phyloP scores from a whole-genome alignment of 2,888 invertebrate species.

The Zaprionus bogoriensis region DNA sequence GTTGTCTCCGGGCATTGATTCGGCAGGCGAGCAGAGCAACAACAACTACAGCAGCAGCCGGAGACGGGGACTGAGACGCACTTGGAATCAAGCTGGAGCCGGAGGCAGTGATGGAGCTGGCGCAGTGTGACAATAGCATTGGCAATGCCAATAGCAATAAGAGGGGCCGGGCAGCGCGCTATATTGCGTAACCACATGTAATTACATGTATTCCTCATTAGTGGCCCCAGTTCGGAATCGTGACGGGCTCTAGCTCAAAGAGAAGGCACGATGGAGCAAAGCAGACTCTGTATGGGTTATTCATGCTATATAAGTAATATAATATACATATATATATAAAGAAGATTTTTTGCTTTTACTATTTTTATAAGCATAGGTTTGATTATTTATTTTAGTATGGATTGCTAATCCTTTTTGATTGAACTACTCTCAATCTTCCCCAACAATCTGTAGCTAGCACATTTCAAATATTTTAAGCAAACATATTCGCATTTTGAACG shows the following conservation, averaged over 20 bases:
- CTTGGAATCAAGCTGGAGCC: background rate
- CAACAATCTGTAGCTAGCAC: background rate
- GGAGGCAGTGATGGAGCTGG: background rate
- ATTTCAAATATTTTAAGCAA: background rate
- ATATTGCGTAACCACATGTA: slow-evolving; percentile 71
- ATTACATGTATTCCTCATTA: slow-evolving; percentile 72
- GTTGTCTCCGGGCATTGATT: slow-evolving; percentile 71
- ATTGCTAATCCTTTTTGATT: no score
- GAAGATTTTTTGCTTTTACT: background rate
- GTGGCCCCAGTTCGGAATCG: slow-evolving; percentile 53
- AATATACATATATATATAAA: background rate
- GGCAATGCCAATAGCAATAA: slow-evolving; percentile 41
- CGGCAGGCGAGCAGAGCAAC: background rate
- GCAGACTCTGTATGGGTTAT: background rate
- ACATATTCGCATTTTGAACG: slow-evolving; percentile 11
- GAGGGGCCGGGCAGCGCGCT: slow-evolving; percentile 16
- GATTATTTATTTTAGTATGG: no score
- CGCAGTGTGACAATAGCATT: slow-evolving; percentile 40
- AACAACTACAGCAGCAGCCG: background rate
- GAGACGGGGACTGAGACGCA: background rate
- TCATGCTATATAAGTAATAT: background rate
- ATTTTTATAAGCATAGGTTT: no score
- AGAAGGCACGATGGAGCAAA: slow-evolving; percentile 48
- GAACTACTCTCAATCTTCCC: background rate
- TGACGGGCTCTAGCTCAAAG: slow-evolving; percentile 40